A percentile compares a stretch with the other conserved stretches of the same genome.
phyloP scores from a whole-genome alignment of 2,888 invertebrate genomes.

The Cephus rjabovi region DNA sequence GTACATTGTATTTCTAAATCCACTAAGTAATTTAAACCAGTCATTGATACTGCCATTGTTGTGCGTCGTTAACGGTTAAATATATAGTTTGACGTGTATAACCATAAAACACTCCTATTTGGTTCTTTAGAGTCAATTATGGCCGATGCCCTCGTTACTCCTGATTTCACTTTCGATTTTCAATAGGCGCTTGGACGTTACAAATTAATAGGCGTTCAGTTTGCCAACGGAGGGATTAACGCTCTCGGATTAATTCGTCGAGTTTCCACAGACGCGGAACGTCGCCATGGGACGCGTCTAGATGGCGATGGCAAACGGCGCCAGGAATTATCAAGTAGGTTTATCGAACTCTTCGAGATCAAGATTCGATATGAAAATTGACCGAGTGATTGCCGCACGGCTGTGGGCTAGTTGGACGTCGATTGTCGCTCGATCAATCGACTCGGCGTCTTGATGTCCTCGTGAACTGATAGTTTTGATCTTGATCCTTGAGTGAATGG shows the following conservation, averaged over 20 bases:
- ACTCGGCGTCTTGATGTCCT: neutral
- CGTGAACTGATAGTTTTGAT: slow-evolving; percentile 2
- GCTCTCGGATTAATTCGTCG: neutral
- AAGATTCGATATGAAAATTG: neutral
- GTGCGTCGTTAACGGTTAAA: neutral
- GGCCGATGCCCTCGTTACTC: neutral
- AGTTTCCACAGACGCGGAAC: neutral
- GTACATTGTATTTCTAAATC: neutral
- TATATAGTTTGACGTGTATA: neutral
- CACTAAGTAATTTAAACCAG: neutral
- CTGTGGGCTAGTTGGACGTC: too few species aligned
- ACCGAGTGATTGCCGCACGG: neutral
- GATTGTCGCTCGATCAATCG: neutral
- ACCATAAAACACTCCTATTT: too few species aligned
- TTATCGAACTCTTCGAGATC: neutral
- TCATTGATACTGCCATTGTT: neutral
- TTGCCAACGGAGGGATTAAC: neutral
- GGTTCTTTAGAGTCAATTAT: neutral
- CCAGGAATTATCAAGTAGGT: neutral
- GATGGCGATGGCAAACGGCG: neutral
- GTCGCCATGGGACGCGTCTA: neutral
- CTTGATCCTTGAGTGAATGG: slow-evolving; percentile 18
- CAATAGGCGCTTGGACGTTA: neutral
- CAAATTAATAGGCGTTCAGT: too few species aligned
- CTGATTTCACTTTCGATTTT: neutral